Evolutionary conservation across 2,797 vertebrate species (phyloP), one percentile per base, ranked within the genome.

Genomic region (Natrix natrix): DNA sequence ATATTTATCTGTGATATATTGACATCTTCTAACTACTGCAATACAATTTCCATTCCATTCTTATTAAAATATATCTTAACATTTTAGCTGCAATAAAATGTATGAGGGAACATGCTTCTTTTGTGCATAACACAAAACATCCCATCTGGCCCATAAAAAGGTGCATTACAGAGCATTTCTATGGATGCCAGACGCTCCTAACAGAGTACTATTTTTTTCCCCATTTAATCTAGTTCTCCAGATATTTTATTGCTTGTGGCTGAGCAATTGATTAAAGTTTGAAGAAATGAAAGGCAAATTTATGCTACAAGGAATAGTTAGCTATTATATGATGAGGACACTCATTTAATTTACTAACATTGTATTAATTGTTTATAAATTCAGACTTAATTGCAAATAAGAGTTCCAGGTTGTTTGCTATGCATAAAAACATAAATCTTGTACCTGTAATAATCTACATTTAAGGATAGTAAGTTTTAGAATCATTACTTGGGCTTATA

Each of bases 111-210:
- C 96, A 97, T 95, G 97, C 96, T 97, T 97, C 96, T 97, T 97
- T 97, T 97, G 95, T 97, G 97, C 95, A 96, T 97, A 97, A 97
- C 94, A 97, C 94, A 97, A 97, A 97, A 96, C 96, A 96, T 96
- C 96, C 97, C 97, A 98, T 98, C 97, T 98, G 98, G 97, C 96
- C 96, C 94, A 97, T 97, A 96, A 97, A 96, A 96, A 96, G 93
- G 94, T 91, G 94, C 96, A 96, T 97, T 97, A 96, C 96, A 95
- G 78, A 94, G 96, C 96, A 91, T 94, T 95, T 97, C 96, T 97
- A 96, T 93, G 74, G 93, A 96, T 97, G 97, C 97, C 98, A 98
- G 97, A 96, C 96, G 96, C 94, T 28, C 97, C 96, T 97, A 98
- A 96, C 94, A 91, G 95, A 95, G 96, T 95, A 92, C 97, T 98